Conservation (phyloP, 2,888 invertebrate species). For the Elmis aenea region DNA sequence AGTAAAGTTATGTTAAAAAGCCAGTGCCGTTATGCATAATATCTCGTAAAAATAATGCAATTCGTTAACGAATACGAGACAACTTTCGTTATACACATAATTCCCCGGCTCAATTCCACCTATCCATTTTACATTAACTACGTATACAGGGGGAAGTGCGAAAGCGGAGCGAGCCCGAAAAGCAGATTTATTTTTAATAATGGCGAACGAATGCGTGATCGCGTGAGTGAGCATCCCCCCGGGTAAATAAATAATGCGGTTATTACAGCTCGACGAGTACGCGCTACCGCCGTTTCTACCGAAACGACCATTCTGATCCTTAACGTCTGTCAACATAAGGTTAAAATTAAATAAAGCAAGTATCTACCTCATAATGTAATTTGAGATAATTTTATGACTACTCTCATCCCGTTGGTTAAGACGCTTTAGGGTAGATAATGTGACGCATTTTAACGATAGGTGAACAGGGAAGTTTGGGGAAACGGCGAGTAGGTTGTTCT, state of each 20-base stretch:
- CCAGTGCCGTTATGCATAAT: no score
- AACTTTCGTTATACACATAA: no score
- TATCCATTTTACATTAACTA: no score
- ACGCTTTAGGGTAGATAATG: conserved; percentile 40
- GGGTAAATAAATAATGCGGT: conserved; percentile 47
- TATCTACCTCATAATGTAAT: conserved; percentile 33
- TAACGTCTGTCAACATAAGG: conserved; percentile 22
- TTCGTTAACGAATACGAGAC: no score
- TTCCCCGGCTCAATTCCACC: no score
- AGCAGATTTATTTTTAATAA: conserved; percentile 45
- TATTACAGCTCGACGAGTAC: conserved; percentile 43
- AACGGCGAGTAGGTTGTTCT: no score
- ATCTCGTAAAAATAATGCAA: no score
- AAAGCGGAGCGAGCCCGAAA: conserved; percentile 27
- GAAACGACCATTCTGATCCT: conserved; percentile 28
- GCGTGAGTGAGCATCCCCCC: conserved; percentile 38
- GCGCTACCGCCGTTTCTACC: conserved; percentile 15
- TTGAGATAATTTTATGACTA: conserved; percentile 44
- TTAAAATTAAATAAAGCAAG: conserved; percentile 13
- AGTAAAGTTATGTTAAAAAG: no score
- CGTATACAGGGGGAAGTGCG: conserved; percentile 15
- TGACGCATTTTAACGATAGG: conserved; percentile 35
- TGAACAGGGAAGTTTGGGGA: conserved; percentile 26
- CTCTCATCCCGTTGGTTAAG: conserved; percentile 42
- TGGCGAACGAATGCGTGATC: conserved; percentile 40